Base-by-base conservation (phyloP, 2,888 invertebrate genomes). In the Ctena decussata region DNA sequence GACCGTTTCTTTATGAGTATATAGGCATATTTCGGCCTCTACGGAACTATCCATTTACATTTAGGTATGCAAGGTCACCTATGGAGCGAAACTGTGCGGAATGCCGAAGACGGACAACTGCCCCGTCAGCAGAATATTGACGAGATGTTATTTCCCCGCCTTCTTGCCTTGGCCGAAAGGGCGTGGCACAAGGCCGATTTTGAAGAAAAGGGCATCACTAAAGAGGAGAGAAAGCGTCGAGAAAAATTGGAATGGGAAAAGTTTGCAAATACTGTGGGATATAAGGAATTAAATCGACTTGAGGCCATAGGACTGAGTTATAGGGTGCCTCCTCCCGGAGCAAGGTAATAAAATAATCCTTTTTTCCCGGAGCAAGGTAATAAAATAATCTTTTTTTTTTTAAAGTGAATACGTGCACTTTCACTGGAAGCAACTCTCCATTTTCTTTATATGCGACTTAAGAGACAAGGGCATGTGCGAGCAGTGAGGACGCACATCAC, bases 51-150 rank as follows among this genome's bases (percentile, higher is more conserved):
- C n/a, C n/a, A n/a, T 74, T 32, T 44, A 82, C 21, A n/a, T 78
- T 6, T 82, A 95, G 95, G 95, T 69, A 92, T 95, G 53, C 94
- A 95, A 77, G 94, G 93, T 15, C 90, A 94, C n/a, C 49, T 95
- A n/a, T 95, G 93, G 93, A 92, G 94, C 41, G 95, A 95, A 77
- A 90, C 93, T 11, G 71, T 92, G 0, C 80, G 92, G n/a, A 90
- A 80, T 0, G 76, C 85, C 11, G 91, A 92, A 46, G 86, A 92
- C n/a, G n/a, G n/a, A n/a, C n/a, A n/a, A n/a, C n/a, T n/a, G n/a
- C n/a, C n/a, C n/a, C n/a, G n/a, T n/a, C n/a, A n/a, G n/a, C n/a
- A n/a, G n/a, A 89, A 91, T n/a, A 75, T 93, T 11, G 91, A 93
- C 80, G 90, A 89, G 72, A 94, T 94, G 93, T 76, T 94, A 18